These are phyloP conservation scores for Mormyrus proboscirostris DNA, from an alignment of 2,797 vertebrate genomes.

Conservation along the genomic window DNA sequence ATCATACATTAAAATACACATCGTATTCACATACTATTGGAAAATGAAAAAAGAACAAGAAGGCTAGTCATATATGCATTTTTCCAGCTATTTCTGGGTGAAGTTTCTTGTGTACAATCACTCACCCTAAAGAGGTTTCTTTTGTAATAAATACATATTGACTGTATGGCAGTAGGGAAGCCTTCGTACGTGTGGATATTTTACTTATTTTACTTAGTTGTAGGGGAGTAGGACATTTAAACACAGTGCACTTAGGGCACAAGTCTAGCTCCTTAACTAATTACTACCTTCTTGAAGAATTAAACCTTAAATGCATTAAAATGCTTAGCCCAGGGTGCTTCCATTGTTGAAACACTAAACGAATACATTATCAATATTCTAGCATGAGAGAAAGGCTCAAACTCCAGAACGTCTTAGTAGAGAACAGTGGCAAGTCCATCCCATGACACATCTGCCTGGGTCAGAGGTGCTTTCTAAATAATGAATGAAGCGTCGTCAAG, in stretches of 20 bases:
- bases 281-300: not conserved
- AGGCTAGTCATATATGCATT: not conserved
- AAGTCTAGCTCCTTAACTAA: not conserved
- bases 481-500: constrained; percentile 1
- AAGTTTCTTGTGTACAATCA: not conserved
- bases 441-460: not conserved
- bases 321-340: not conserved
- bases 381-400: not conserved
- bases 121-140: not conserved
- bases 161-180: not conserved
- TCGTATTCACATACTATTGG: not conserved
- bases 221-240: not conserved
- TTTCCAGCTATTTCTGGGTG: not conserved
- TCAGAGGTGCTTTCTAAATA: constrained; percentile 1
- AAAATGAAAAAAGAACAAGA: not conserved
- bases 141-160: not conserved
- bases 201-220: not conserved
- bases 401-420: not conserved
- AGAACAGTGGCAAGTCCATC: not conserved
- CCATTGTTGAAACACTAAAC: not conserved
- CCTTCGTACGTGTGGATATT: not conserved
- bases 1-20: not conserved
- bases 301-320: not conserved
- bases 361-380: not conserved
- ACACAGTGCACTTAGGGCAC: not conserved